These are phyloP conservation scores for Echinops telfairi DNA, from an alignment of 2,113 vertebrate species.

Conservation along the genomic window DNA sequence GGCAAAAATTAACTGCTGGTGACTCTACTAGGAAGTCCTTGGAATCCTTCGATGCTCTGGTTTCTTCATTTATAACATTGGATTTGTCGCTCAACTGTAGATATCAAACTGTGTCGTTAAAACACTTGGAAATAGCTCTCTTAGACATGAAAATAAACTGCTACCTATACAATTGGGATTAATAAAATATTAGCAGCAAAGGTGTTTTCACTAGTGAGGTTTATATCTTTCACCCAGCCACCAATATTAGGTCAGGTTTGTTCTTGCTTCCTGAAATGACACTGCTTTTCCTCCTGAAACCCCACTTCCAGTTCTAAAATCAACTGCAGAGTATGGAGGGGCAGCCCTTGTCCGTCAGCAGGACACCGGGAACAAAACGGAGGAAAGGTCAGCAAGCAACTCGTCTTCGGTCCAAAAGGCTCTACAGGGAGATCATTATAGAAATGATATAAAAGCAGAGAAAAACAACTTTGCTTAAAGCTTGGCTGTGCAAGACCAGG, in stretches of 20 bases:
- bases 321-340: slow-evolving; percentile 9
- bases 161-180: slow-evolving; percentile 66
- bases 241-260: slow-evolving; percentile 66
- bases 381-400: slow-evolving; percentile 34
- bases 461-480: slow-evolving; percentile 31
- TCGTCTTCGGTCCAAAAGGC: slow-evolving; percentile 34
- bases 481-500: not conserved
- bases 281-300: slow-evolving; percentile 59
- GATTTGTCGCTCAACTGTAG: slow-evolving; percentile 18
- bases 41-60: not conserved
- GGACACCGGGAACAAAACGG: slow-evolving; percentile 14
- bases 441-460: slow-evolving; percentile 61
- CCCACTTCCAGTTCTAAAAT: slow-evolving; percentile 4
- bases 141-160: slow-evolving; percentile 68
- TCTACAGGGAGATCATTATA: slow-evolving; percentile 37
- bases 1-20: slow-evolving; percentile 4
- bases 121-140: slow-evolving; percentile 61
- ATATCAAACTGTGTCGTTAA: slow-evolving; percentile 50
- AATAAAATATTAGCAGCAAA: slow-evolving; percentile 76
- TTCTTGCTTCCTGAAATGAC: slow-evolving; percentile 65
- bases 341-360: slow-evolving; percentile 65
- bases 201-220: slow-evolving; percentile 68
- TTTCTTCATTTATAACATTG: slow-evolving; percentile 47
- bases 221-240: slow-evolving; percentile 53
- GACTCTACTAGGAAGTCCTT: not conserved